These are phyloP conservation scores for Liparis tanakae DNA, from an alignment of 2,797 vertebrate genomes.

Conservation along the genomic window DNA sequence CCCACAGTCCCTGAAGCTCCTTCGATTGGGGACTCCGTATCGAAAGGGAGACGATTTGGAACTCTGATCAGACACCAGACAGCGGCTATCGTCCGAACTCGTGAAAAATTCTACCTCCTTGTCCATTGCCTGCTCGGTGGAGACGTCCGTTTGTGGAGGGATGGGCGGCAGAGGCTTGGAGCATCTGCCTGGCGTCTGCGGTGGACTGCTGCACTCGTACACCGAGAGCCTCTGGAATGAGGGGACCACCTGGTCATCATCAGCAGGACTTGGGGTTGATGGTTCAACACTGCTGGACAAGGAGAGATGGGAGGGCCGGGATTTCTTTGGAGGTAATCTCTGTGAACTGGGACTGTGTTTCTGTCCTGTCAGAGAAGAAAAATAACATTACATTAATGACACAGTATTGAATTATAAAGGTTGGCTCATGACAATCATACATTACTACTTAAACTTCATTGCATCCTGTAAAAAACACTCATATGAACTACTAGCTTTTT, in stretches of 20 bases:
- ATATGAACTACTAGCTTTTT: not conserved
- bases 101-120: constrained; percentile 92
- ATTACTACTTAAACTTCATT: not conserved
- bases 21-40: constrained; percentile 77
- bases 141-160: constrained; percentile 78
- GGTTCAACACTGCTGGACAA: constrained; percentile 74
- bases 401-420: not conserved
- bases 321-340: constrained; percentile 82
- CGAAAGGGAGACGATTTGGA: constrained; percentile 81
- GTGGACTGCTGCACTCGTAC: constrained; percentile 82
- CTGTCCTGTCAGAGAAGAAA: constrained; percentile 73
- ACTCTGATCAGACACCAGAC: constrained; percentile 77
- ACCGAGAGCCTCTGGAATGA: constrained; percentile 88
- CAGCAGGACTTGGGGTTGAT: constrained; percentile 72
- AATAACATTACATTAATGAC: not conserved
- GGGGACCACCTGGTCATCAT: constrained; percentile 85
- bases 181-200: constrained; percentile 84
- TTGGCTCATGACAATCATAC: not conserved
- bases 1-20: constrained; percentile 91
- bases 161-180: constrained; percentile 93
- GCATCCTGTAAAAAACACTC: not conserved
- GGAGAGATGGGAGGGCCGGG: constrained; percentile 78
- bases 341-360: constrained; percentile 80
- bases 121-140: constrained; percentile 86
- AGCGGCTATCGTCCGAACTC: constrained; percentile 85